phyloP scores from a whole-genome alignment of 1,140 invertebrate genomes.

The Drosophila repletoides region DNA sequence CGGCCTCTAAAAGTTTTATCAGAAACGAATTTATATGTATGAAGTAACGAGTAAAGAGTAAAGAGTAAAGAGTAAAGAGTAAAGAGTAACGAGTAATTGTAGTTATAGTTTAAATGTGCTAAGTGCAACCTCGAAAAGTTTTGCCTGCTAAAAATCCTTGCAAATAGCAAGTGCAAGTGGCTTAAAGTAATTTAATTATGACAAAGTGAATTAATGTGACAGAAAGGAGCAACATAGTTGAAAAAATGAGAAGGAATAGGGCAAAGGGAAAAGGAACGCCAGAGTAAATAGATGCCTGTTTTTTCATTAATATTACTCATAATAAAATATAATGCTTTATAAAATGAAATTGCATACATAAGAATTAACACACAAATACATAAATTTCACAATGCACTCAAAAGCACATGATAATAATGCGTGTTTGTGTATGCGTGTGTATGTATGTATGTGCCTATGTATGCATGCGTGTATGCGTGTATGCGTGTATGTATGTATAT shows the following conservation, averaged over 20 bases:
- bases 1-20: no score
- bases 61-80: not conserved
- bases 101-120: slow-evolving; percentile 55
- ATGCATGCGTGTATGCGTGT: slow-evolving; percentile 1
- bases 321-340: slow-evolving; percentile 12
- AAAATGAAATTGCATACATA: slow-evolving; percentile 8
- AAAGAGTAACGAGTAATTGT: slow-evolving; percentile 7
- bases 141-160: slow-evolving; percentile 35
- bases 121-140: slow-evolving; percentile 53
- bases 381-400: slow-evolving; percentile 35
- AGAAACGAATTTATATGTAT: not conserved
- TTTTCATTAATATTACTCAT: no score
- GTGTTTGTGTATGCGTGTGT: not conserved
- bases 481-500: slow-evolving; percentile 3
- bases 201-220: slow-evolving; percentile 66
- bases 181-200: slow-evolving; percentile 77
- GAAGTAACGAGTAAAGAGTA: not conserved
- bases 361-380: slow-evolving; percentile 15
- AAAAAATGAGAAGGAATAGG: not conserved
- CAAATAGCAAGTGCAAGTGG: slow-evolving; percentile 55
- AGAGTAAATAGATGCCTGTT: slow-evolving; percentile 19
- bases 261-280: not conserved
- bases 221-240: not conserved
- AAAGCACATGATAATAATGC: slow-evolving; percentile 39
- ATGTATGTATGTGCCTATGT: not conserved